Evolutionary conservation across 2,113 vertebrate species (phyloP).

Genomic region (Kobus ellipsiprymnus): DNA sequence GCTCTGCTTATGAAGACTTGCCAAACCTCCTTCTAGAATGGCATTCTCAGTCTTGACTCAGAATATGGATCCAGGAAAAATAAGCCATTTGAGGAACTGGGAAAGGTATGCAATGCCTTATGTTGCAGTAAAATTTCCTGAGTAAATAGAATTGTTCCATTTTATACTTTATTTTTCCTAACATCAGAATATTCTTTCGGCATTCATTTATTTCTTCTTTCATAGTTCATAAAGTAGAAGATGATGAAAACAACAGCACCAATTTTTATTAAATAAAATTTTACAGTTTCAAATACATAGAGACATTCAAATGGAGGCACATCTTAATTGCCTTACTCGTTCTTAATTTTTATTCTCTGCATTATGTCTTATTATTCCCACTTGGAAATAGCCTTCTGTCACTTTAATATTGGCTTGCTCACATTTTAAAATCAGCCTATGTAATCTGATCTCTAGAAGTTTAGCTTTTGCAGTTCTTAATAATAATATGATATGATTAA

Average conservation of each 20-base stretch:
- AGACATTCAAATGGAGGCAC: constrained; percentile 4
- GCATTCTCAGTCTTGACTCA: not conserved
- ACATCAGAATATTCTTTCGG: not conserved
- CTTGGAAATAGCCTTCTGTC: constrained; percentile 51
- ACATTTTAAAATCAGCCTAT: constrained; percentile 50
- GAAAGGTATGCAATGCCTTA: not conserved
- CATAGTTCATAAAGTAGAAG: not conserved
- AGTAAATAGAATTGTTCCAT: not conserved
- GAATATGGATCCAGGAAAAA: not conserved
- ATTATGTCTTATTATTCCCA: constrained; percentile 35
- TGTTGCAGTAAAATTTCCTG: not conserved
- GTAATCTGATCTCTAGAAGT: constrained; percentile 64
- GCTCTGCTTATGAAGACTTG: not conserved
- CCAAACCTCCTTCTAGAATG: not conserved
- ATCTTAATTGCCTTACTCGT: constrained; percentile 28
- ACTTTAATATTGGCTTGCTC: constrained; percentile 45
- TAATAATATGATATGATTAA: constrained; percentile 67
- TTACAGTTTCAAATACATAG: not conserved
- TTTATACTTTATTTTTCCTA: not conserved
- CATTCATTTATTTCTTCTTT: not conserved
- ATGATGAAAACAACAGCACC: not conserved
- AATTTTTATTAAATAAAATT: not conserved
- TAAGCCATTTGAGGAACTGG: not conserved
- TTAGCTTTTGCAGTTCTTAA: constrained; percentile 64
- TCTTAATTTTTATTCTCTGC: constrained; percentile 33